Percentiles rank a stretch among this genome's conserved stretches.
Evolutionary conservation across 2,888 invertebrate species (phyloP).

Genomic region (Carterocephalus palaemon): DNA sequence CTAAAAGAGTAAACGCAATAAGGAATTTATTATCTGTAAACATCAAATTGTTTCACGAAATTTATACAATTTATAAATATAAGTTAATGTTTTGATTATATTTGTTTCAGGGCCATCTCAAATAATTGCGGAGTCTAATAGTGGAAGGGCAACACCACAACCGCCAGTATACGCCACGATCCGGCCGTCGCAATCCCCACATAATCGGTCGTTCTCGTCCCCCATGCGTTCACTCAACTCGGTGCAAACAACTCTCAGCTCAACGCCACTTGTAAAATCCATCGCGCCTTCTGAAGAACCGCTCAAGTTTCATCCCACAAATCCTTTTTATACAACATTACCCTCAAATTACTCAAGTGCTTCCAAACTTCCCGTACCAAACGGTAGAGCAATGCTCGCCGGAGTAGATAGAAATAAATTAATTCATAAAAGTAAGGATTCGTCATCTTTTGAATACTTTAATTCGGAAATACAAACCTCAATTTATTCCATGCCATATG

Average conservation of each 20-base stretch:
- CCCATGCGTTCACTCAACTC: slow-evolving; percentile 53
- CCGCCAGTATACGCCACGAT: slow-evolving; percentile 71
- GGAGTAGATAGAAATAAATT: slow-evolving; percentile 58
- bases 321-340: slow-evolving; percentile 72
- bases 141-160: slow-evolving; percentile 58
- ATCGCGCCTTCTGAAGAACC: slow-evolving; percentile 51
- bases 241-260: slow-evolving; percentile 53
- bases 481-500: slow-evolving; percentile 43
- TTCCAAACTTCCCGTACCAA: slow-evolving; percentile 69
- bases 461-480: slow-evolving; percentile 53
- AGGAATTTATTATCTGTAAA: too few species aligned
- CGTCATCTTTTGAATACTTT: slow-evolving; percentile 43
- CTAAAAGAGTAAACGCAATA: too few species aligned
- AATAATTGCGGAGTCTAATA: slow-evolving; percentile 56
- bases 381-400: slow-evolving; percentile 53
- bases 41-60: too few species aligned
- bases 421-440: slow-evolving; percentile 51
- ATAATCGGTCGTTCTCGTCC: slow-evolving; percentile 46
- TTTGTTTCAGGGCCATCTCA: slow-evolving; percentile 71
- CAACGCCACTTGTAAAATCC: slow-evolving; percentile 58
- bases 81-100: too few species aligned
- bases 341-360: slow-evolving; percentile 63
- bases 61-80: too few species aligned
- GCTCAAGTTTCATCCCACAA: slow-evolving; percentile 66
- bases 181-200: slow-evolving; percentile 54